Evolutionary conservation across 2,797 vertebrate species (phyloP).

Genomic region (Fringilla coelebs): DNA sequence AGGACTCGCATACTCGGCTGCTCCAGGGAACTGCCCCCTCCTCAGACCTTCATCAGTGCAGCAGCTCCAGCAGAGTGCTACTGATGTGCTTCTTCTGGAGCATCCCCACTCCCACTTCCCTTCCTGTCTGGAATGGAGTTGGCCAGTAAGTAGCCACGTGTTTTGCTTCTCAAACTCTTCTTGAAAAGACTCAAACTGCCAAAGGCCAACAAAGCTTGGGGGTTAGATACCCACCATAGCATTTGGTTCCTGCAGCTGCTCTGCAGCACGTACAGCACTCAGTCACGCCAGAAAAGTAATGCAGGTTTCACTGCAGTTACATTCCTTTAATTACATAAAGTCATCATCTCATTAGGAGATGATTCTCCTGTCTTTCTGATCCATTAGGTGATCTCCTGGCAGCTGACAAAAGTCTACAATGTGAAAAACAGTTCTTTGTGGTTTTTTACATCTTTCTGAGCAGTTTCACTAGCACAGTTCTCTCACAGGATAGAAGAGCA

Average conservation of each 20-base stretch:
- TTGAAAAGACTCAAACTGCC: neutral
- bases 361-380: neutral
- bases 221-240: neutral
- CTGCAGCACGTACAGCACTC: neutral
- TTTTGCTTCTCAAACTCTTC: neutral
- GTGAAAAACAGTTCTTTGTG: neutral
- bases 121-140: neutral
- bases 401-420: neutral
- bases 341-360: neutral
- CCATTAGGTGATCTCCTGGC: neutral
- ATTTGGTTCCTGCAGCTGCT: neutral
- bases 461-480: neutral
- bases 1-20: neutral
- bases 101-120: neutral
- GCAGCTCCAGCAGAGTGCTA: neutral
- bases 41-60: neutral
- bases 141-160: neutral
- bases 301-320: neutral
- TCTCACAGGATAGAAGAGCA: neutral
- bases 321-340: neutral
- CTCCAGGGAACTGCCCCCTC: neutral
- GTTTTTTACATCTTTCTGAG: neutral
- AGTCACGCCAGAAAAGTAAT: neutral
- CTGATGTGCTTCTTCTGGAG: neutral
- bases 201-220: neutral